phyloP scores from a whole-genome alignment of 2,888 invertebrate genomes.

The Plagiodera versicolora region DNA sequence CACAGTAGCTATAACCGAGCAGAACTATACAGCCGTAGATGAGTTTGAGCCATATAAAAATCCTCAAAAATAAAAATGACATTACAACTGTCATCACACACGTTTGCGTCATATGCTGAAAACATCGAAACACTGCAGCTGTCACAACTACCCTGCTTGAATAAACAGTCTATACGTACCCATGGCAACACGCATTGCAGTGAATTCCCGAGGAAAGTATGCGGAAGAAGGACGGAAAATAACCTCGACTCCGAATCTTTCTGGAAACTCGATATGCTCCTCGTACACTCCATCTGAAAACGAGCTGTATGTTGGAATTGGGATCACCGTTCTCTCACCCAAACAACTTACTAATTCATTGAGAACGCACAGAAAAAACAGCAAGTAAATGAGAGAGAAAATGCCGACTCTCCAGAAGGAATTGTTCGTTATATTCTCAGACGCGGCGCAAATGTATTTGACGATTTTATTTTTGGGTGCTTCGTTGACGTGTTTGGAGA shows the following conservation, averaged over 20 bases:
- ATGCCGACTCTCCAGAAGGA: slow-evolving; percentile 64
- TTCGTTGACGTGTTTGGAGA: slow-evolving; percentile 54
- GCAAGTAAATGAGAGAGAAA: slow-evolving; percentile 68
- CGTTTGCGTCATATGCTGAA: slow-evolving; percentile 77
- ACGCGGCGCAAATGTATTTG: slow-evolving; percentile 63
- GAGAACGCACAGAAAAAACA: slow-evolving; percentile 67
- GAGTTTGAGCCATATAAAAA: slow-evolving; percentile 82
- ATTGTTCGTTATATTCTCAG: slow-evolving; percentile 65
- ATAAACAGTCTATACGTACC: no score
- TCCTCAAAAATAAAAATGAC: slow-evolving; percentile 81
- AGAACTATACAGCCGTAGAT: slow-evolving; percentile 68
- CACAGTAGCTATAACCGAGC: slow-evolving; percentile 66
- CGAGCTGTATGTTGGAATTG: slow-evolving; percentile 21
- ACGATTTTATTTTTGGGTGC: slow-evolving; percentile 59
- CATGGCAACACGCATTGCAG: slow-evolving; percentile 35
- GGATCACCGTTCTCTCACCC: neutral
- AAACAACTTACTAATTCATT: slow-evolving; percentile 63
- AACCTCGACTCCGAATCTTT: neutral
- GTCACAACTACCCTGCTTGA: no score
- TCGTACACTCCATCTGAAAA: slow-evolving; percentile 35
- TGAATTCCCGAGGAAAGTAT: neutral
- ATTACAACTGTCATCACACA: slow-evolving; percentile 67
- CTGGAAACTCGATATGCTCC: slow-evolving; percentile 5
- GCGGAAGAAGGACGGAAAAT: neutral
- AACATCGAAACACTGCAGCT: slow-evolving; percentile 37